A percentile compares a stretch with the other conserved stretches of the same genome.
Conservation (phyloP, 2,888 invertebrate genomes). For the Sinhomidia bicolor region DNA sequence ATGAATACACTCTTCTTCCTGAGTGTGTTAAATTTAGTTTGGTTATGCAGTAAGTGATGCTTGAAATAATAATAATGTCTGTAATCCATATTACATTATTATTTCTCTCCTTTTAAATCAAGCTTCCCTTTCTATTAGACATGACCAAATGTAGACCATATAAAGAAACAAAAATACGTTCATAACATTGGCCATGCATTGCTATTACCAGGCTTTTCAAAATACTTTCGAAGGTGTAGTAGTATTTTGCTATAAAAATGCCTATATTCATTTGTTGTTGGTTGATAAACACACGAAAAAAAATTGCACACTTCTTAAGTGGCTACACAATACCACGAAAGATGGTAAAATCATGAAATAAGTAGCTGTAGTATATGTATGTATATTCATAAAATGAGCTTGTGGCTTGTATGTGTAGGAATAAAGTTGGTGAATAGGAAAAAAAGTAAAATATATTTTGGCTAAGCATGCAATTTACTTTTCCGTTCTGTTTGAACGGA, state of each 20-base stretch:
- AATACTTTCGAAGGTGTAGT: not conserved
- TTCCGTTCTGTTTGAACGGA: not conserved
- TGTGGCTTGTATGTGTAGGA: too few species aligned
- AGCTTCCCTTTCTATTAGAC: not conserved
- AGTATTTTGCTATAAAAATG: not conserved
- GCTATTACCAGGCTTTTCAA: not conserved
- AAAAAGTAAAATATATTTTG: not conserved
- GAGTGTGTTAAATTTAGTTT: constrained; percentile 20
- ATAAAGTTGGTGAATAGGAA: not conserved
- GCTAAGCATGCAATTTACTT: constrained; percentile 2
- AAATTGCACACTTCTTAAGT: not conserved
- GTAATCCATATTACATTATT: not conserved
- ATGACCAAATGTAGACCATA: too few species aligned
- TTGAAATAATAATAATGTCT: constrained; percentile 45
- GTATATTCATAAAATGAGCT: too few species aligned
- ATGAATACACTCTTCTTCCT: too few species aligned
- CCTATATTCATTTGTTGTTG: not conserved
- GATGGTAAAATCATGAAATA: too few species aligned
- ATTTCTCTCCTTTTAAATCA: constrained; percentile 9
- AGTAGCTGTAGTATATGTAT: too few species aligned
- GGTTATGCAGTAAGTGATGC: constrained; percentile 48
- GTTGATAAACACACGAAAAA: not conserved
- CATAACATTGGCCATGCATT: too few species aligned
- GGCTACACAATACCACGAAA: not conserved
- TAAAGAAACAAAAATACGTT: too few species aligned